phyloP scores from a whole-genome alignment of 2,113 vertebrate genomes.

The Empidonax alnorum region DNA sequence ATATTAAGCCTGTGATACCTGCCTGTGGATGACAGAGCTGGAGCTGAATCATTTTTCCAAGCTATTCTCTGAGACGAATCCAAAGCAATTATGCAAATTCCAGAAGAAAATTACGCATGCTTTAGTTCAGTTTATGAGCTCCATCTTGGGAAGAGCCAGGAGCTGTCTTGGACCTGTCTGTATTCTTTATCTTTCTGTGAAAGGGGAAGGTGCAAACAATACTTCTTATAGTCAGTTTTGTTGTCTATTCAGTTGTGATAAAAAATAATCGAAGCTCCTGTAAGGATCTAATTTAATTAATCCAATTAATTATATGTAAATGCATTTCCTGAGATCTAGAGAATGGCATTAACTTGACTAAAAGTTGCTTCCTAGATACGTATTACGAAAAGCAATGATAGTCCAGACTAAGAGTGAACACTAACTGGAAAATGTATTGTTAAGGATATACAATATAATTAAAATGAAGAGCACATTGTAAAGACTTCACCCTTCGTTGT shows the following conservation, averaged over 20 bases:
- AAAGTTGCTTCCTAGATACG: background rate
- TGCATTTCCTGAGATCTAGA: background rate
- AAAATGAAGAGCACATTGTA: background rate
- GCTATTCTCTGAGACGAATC: background rate
- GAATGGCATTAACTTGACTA: background rate
- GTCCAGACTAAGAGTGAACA: background rate
- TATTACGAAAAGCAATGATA: background rate
- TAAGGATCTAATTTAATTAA: background rate
- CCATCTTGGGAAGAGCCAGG: background rate
- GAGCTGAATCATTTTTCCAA: background rate
- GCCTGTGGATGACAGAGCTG: background rate
- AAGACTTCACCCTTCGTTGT: background rate
- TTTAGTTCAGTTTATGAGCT: background rate
- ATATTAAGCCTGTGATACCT: background rate
- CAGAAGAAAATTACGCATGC: background rate
- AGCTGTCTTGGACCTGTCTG: background rate
- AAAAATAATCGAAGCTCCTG: background rate
- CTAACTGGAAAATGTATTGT: background rate
- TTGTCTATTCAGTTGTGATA: background rate
- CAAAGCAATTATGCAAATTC: background rate
- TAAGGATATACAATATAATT: background rate
- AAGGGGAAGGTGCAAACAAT: background rate
- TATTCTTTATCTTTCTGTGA: background rate
- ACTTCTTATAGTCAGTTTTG: background rate
- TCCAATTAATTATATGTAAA: background rate